A percentile compares a stretch with the other conserved stretches of the same genome.
phyloP scores from a whole-genome alignment of 2,888 invertebrate genomes.

The Halictus quadricinctus region DNA sequence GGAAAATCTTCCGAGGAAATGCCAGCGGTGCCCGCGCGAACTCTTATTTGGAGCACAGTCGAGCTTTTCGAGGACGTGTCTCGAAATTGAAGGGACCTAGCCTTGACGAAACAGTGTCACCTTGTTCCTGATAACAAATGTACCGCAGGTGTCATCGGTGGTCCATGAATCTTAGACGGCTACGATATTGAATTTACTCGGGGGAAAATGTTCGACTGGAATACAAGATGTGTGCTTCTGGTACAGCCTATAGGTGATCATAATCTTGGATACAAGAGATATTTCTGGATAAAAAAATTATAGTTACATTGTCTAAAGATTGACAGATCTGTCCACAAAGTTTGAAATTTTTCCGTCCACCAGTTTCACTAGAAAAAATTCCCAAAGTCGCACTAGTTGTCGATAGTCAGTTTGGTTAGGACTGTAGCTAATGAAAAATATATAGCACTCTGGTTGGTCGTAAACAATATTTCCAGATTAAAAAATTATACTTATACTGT shows the following conservation, averaged over 20 bases:
- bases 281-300: too few species aligned
- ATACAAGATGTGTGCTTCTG: background rate
- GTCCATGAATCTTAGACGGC: background rate
- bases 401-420: too few species aligned
- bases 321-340: background rate
- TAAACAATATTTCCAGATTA: too few species aligned
- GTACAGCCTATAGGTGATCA: fast-evolving
- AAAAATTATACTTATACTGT: too few species aligned
- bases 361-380: background rate
- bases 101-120: background rate
- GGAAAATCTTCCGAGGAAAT: background rate
- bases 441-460: too few species aligned
- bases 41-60: constrained; percentile 2
- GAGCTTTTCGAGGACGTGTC: constrained; percentile 12
- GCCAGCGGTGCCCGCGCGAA: background rate
- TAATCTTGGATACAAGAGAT: background rate
- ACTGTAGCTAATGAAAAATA: too few species aligned
- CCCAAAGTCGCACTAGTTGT: background rate
- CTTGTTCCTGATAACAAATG: background rate
- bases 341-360: background rate
- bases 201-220: background rate
- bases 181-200: background rate
- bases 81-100: background rate
- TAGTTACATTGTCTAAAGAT: background rate
- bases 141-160: background rate